These are phyloP conservation scores for Macaria notata DNA, from an alignment of 2,888 invertebrate genomes.

Conservation along the genomic window DNA sequence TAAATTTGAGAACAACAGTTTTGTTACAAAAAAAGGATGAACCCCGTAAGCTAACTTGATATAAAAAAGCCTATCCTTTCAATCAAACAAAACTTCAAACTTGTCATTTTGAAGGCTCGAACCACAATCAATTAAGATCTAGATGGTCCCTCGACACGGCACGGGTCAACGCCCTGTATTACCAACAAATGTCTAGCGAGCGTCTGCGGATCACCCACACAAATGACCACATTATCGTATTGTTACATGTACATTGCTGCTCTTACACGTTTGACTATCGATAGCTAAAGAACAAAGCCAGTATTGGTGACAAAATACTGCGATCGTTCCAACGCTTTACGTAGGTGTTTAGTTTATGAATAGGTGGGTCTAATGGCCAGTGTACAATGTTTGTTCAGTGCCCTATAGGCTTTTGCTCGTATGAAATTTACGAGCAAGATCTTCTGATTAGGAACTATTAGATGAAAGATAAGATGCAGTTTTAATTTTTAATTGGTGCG, in stretches of 20 bases:
- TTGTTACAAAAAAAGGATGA: background rate
- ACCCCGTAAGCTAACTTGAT: background rate
- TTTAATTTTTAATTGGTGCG: constrained; percentile 24
- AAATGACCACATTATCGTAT: constrained; percentile 29
- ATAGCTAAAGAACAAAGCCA: constrained; percentile 32
- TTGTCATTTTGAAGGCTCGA: constrained; percentile 13
- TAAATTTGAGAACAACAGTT: background rate
- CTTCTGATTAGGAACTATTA: constrained; percentile 18
- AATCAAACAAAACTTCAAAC: background rate
- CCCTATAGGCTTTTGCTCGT: constrained; percentile 33
- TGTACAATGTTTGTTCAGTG: constrained; percentile 54
- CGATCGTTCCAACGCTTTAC: constrained; percentile 31
- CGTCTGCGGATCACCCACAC: constrained; percentile 58
- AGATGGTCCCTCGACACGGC: constrained; percentile 54
- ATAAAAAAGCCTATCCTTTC: background rate
- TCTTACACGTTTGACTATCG: constrained; percentile 32
- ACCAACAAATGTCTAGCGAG: constrained; percentile 53
- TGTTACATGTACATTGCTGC: constrained; percentile 49
- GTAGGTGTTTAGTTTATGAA: constrained; percentile 29
- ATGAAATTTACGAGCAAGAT: constrained; percentile 28
- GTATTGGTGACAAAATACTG: constrained; percentile 44
- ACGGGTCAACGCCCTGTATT: constrained; percentile 53
- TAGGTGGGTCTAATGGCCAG: constrained; percentile 44
- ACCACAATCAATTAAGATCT: constrained; percentile 40
- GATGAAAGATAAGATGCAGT: constrained; percentile 18